Percentiles rank a stretch among this genome's conserved stretches.
phyloP scores from a whole-genome alignment of 2,797 vertebrate genomes.

The Cirrhinus mrigala region DNA sequence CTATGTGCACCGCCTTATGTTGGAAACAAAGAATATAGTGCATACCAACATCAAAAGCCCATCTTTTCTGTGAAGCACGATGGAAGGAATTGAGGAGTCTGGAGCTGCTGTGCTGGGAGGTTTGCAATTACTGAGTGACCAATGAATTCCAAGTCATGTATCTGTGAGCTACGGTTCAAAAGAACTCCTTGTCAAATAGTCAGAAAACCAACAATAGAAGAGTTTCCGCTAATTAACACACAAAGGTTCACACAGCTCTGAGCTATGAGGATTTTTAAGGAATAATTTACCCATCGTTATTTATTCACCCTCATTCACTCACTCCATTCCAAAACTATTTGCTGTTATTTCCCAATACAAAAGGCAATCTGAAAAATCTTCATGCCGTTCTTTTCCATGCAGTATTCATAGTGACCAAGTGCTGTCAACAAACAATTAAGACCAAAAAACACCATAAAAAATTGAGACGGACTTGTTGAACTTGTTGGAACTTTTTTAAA shows the following conservation, averaged over 20 bases:
- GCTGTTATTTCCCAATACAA: not conserved
- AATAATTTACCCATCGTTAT: not conserved
- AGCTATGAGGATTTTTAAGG: not conserved
- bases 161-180: constrained; percentile 14
- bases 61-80: not conserved
- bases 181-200: not conserved
- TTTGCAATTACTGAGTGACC: constrained; percentile 21
- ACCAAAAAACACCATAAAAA: not conserved
- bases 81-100: constrained; percentile 24
- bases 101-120: not conserved
- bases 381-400: not conserved
- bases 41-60: constrained; percentile 19
- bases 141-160: constrained; percentile 17
- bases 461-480: not conserved
- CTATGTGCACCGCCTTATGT: not conserved
- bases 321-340: not conserved
- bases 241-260: not conserved
- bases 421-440: too few species aligned
- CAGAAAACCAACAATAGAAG: not conserved
- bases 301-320: not conserved
- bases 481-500: not conserved
- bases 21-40: not conserved
- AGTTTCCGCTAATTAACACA: constrained; percentile 4
- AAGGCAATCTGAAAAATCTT: not conserved
- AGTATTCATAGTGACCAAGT: not conserved